phyloP scores from a whole-genome alignment of 2,888 invertebrate genomes.

The Troilus luridus region DNA sequence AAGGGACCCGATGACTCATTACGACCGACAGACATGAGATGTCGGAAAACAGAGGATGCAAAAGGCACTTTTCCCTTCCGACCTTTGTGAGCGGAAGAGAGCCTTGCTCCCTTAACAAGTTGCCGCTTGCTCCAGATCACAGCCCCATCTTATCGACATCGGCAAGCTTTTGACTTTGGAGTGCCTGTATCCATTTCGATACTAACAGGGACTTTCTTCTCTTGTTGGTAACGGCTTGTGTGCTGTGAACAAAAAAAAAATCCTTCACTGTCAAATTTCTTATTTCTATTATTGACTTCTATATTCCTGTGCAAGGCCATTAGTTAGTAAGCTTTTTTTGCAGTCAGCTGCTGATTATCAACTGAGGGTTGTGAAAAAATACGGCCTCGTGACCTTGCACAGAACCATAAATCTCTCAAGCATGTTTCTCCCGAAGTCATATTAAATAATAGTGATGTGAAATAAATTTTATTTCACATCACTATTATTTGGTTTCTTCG shows the following conservation, averaged over 20 bases:
- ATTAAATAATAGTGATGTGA: too few species aligned
- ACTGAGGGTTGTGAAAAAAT: not conserved
- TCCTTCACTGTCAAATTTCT: not conserved
- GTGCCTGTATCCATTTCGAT: constrained; percentile 11
- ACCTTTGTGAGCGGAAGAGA: constrained; percentile 25
- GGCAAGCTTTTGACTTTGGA: not conserved
- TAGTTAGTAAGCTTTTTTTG: not conserved
- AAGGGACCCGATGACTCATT: not conserved
- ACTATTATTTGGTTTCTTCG: not conserved
- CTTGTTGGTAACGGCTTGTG: not conserved
- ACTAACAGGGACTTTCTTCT: not conserved
- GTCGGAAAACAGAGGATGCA: constrained; percentile 4
- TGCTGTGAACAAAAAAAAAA: not conserved
- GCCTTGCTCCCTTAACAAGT: constrained; percentile 13
- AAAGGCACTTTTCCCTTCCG: not conserved
- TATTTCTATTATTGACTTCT: not conserved
- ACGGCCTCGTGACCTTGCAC: not conserved
- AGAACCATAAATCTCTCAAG: not conserved
- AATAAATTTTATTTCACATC: not conserved
- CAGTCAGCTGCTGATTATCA: not conserved
- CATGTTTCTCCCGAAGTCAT: not conserved
- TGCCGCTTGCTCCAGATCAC: not conserved
- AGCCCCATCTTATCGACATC: not conserved
- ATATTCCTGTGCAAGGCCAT: not conserved
- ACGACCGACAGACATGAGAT: not conserved